Evolutionary conservation across 2,113 vertebrate genomes (phyloP).

Genomic region (Phocoena phocoena): DNA sequence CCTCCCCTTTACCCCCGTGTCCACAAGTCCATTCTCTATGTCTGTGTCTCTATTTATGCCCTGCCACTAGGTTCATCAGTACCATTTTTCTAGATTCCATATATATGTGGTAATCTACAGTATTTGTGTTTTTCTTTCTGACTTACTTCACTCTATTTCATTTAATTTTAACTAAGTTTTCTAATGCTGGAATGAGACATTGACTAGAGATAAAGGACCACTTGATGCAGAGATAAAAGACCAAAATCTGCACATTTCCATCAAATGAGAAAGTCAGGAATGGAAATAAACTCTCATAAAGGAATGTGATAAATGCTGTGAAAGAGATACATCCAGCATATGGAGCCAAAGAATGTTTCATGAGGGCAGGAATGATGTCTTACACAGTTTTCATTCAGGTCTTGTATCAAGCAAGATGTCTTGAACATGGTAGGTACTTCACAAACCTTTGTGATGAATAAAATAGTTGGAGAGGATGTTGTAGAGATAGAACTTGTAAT

Average conservation of each 20-base stretch:
- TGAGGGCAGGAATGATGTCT: accelerated
- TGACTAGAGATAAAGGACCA: background rate
- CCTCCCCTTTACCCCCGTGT: too few species aligned
- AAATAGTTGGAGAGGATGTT: background rate
- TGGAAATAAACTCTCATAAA: background rate
- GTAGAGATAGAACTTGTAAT: background rate
- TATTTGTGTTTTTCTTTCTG: too few species aligned
- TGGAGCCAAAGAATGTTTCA: background rate
- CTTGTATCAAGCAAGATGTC: background rate
- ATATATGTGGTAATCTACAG: too few species aligned
- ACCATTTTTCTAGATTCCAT: too few species aligned
- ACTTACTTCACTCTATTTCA: background rate
- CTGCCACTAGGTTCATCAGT: too few species aligned
- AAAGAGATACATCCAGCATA: accelerated
- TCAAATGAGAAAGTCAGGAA: background rate
- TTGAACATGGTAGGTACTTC: background rate
- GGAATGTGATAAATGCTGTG: accelerated
- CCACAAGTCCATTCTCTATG: too few species aligned
- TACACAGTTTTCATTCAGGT: too few species aligned
- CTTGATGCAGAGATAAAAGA: background rate
- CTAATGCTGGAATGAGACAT: background rate
- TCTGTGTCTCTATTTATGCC: too few species aligned
- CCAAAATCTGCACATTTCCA: background rate
- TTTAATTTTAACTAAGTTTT: background rate
- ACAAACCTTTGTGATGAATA: background rate